Base-by-base conservation (phyloP, 2,113 vertebrate genomes). In the Bostrychus sinensis region DNA sequence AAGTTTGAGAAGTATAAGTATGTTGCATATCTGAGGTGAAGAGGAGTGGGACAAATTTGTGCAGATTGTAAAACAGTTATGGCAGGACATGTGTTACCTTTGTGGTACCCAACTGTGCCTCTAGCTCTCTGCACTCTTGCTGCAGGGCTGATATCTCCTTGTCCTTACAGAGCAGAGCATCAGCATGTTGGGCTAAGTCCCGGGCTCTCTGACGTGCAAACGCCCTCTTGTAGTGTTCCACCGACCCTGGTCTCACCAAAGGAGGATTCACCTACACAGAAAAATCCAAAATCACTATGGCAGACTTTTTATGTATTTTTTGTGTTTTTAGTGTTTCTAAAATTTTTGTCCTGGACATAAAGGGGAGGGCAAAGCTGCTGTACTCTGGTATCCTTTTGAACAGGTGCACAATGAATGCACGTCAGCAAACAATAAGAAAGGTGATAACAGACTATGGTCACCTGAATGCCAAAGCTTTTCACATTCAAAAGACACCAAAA, bases 121-220 rank as follows among this genome's bases (percentile, higher is more conserved):
- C 93, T 64, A 98, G 92, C 68, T 94, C 92, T 66, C 93, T 83
- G 82, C 94, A 97, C 69, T 97, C 93, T 65, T 92, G 91, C 87
- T 97, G 95, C 66, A 99, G 83, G 39, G 93, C 88, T 34, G 94
- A 93, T 0, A 98, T 98, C 90, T 98, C 94, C 81, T 98, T 98
- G 87, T 98, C 97, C 81, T 98, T 98, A 0, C 87, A 94, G 83
- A 98, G 89, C 63, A 98, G 93, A 3, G 90, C 92, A 32, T 95
- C 95, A 26, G 97, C 97, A 22, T 98, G 96, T 57, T 95, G 94
- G 19, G 94, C 94, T 55, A 99, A 91, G 81, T 99, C 97, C 41
- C 92, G 92, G 14, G 95, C 96, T 80, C 96, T 91, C 86, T 98
- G 97, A 42, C 89, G 90, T 37, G 94, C 96, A 82, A 98, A 94